Conservation (phyloP, 2,113 vertebrate species). For the Hepsetus odoe region DNA sequence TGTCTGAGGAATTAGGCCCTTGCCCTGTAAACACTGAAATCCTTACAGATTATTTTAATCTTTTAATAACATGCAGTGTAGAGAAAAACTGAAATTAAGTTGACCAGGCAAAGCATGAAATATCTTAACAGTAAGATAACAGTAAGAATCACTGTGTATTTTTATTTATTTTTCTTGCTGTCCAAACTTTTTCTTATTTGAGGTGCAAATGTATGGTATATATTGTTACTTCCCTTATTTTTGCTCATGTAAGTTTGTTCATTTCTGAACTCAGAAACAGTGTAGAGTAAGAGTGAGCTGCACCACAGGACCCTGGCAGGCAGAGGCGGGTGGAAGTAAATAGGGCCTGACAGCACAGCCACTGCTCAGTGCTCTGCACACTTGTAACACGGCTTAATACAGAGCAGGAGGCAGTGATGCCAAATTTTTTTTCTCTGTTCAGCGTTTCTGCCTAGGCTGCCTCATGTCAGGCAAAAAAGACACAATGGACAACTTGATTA, state of each 20-base stretch:
- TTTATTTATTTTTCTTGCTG: no score
- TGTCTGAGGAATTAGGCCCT: no score
- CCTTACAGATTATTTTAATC: no score
- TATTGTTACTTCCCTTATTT: neutral
- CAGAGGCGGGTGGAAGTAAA: constrained; percentile 61
- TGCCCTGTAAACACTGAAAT: no score
- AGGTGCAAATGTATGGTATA: neutral
- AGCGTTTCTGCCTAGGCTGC: neutral
- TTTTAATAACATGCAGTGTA: no score
- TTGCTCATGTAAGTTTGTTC: neutral
- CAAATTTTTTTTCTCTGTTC: neutral
- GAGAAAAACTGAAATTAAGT: no score
- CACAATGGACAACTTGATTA: constrained; percentile 41
- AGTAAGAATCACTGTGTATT: no score
- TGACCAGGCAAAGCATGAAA: no score
- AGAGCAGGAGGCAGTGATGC: constrained; percentile 36
- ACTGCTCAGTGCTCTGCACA: constrained; percentile 46
- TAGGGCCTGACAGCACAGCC: constrained; percentile 58
- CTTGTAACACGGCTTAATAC: constrained; percentile 37
- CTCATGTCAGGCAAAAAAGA: constrained; percentile 8
- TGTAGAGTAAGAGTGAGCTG: constrained; percentile 56
- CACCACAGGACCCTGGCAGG: constrained; percentile 60
- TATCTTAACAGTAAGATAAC: no score
- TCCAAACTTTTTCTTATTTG: no score
- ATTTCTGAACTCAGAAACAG: constrained; percentile 55